A percentile compares a stretch with the other conserved stretches of the same genome.
phyloP scores from a whole-genome alignment of 2,113 vertebrate species.

The Pachypanchax playfairii region DNA sequence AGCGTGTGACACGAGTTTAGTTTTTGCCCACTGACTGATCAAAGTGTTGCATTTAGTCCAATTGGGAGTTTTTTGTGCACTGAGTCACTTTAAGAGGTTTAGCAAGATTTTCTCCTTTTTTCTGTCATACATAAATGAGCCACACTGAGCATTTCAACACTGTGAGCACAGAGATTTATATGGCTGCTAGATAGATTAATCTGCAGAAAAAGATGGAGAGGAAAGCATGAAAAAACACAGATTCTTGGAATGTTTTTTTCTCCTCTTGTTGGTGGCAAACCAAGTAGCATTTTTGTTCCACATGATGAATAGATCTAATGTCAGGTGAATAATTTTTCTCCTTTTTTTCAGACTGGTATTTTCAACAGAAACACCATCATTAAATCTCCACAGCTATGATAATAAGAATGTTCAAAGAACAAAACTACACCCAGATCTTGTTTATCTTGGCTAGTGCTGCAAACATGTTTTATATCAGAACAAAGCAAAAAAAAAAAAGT shows the following conservation, averaged over 20 bases:
- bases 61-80: conserved; percentile 20
- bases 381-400: conserved; percentile 52
- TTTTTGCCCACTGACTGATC: conserved; percentile 16
- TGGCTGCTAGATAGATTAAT: conserved; percentile 62
- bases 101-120: conserved; percentile 50
- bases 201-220: conserved; percentile 51
- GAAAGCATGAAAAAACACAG: conserved; percentile 28
- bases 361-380: conserved; percentile 34
- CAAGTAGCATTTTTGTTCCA: conserved; percentile 40
- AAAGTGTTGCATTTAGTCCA: conserved; percentile 19
- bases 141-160: conserved; percentile 55
- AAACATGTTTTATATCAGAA: neutral
- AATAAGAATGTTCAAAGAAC: conserved; percentile 36
- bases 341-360: conserved; percentile 29
- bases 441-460: conserved; percentile 7
- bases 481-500: conserved; percentile 8
- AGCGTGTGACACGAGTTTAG: conserved; percentile 18
- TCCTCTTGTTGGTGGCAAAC: conserved; percentile 46
- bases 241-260: conserved; percentile 65
- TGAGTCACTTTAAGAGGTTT: conserved; percentile 28
- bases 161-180: conserved; percentile 58
- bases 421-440: conserved; percentile 23
- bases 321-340: conserved; percentile 53
- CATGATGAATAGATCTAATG: conserved; percentile 54
- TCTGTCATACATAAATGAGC: conserved; percentile 56